Percentiles rank a stretch among this genome's conserved stretches.
phyloP scores from a whole-genome alignment of 1,140 invertebrate species.

The Heliconius hewitsoni region DNA sequence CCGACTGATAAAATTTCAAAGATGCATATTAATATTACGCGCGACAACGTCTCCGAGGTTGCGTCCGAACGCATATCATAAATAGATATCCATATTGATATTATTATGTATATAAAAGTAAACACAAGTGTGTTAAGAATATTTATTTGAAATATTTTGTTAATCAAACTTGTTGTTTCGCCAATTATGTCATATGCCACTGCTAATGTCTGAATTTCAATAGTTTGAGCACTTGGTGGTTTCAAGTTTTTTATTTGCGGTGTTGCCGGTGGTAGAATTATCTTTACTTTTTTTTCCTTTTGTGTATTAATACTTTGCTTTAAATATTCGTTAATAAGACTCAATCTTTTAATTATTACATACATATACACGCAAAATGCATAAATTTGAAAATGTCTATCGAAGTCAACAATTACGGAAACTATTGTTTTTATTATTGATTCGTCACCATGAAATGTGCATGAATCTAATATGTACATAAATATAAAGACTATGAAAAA shows the following conservation, averaged over 20 bases:
- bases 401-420: constrained; percentile 44
- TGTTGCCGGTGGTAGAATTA: background rate
- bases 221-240: constrained; percentile 3
- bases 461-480: constrained; percentile 12
- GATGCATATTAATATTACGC: constrained; percentile 48
- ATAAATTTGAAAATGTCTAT: constrained; percentile 53
- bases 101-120: constrained; percentile 57
- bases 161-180: constrained; percentile 49
- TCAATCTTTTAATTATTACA: constrained; percentile 48
- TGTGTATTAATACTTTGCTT: constrained; percentile 10
- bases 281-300: constrained; percentile 4
- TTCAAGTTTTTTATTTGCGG: background rate
- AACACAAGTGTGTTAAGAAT: constrained; percentile 57
- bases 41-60: constrained; percentile 37
- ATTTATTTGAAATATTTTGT: constrained; percentile 57
- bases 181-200: constrained; percentile 52
- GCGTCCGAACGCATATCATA: constrained; percentile 44
- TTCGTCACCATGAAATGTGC: background rate
- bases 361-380: constrained; percentile 52
- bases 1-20: constrained; percentile 50
- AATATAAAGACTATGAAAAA: constrained; percentile 21
- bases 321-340: constrained; percentile 54
- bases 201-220: constrained; percentile 53
- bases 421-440: background rate
- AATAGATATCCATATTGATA: constrained; percentile 59